Conservation (phyloP, 2,113 vertebrate genomes). For the Ctenodactylus gundi region DNA sequence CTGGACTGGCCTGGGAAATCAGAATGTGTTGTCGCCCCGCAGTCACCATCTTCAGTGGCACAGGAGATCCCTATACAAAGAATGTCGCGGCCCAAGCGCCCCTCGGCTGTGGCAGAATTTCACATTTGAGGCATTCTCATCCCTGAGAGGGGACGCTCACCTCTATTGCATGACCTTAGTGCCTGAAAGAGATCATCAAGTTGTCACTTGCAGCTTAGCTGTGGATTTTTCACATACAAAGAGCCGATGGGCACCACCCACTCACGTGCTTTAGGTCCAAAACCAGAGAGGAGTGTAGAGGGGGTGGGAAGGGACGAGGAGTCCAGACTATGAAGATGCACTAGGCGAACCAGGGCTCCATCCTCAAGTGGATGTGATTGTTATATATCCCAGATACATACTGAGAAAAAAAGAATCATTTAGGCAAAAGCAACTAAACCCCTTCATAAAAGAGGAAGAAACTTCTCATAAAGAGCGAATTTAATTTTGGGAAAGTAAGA, state of each 20-base stretch:
- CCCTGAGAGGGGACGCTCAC: neutral
- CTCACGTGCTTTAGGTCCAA: neutral
- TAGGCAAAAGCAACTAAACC: no score
- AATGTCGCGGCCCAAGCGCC: neutral
- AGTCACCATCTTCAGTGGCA: neutral
- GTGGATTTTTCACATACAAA: neutral
- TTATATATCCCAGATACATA: no score
- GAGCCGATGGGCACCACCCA: neutral
- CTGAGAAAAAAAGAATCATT: no score
- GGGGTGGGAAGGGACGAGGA: no score
- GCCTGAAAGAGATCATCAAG: neutral
- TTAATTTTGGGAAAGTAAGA: slow-evolving; percentile 17
- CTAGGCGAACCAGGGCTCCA: no score
- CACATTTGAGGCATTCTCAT: neutral
- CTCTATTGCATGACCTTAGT: neutral
- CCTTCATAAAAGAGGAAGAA: no score
- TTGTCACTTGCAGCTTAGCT: neutral
- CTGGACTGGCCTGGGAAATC: neutral
- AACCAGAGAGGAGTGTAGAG: no score
- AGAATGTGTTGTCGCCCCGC: neutral
- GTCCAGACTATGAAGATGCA: no score
- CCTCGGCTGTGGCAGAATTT: neutral
- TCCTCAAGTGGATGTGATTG: no score
- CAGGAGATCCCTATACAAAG: neutral
- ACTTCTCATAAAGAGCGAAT: neutral